Evolutionary conservation across 2,797 vertebrate genomes (phyloP).

Genomic region (Nyctibius grandis): DNA sequence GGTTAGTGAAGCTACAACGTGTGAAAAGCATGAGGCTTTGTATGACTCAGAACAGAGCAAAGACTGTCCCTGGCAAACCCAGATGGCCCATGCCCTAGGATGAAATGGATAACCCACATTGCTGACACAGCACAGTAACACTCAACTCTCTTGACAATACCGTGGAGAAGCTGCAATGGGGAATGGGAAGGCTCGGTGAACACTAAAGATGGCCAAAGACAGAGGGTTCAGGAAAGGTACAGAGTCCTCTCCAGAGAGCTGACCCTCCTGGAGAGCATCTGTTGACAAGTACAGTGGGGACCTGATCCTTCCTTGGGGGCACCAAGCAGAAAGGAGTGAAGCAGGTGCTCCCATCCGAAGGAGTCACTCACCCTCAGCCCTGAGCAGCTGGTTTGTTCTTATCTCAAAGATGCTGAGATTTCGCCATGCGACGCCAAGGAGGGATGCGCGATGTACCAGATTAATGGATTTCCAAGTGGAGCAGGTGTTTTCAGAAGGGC

Average conservation of each 20-base stretch:
- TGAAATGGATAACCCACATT: neutral
- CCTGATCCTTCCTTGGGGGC: neutral
- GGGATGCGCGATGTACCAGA: neutral
- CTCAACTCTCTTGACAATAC: neutral
- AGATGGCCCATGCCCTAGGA: neutral
- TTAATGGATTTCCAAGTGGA: neutral
- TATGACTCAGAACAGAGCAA: neutral
- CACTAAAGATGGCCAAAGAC: neutral
- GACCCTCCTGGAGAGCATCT: neutral
- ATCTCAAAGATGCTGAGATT: neutral
- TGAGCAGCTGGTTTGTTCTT: neutral
- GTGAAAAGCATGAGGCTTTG: neutral
- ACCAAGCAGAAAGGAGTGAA: neutral
- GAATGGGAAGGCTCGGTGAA: neutral
- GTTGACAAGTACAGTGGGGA: neutral
- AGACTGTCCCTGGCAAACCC: neutral
- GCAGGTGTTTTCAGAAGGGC: neutral
- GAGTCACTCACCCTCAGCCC: neutral
- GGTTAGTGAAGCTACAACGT: neutral
- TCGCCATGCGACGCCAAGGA: neutral
- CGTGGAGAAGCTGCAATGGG: neutral
- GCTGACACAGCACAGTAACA: neutral
- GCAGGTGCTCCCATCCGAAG: rapidly evolving
- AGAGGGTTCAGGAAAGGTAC: neutral
- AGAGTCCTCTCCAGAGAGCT: neutral